Conservation (phyloP, 1,140 invertebrate species). For the Acromyrmex heyeri region DNA sequence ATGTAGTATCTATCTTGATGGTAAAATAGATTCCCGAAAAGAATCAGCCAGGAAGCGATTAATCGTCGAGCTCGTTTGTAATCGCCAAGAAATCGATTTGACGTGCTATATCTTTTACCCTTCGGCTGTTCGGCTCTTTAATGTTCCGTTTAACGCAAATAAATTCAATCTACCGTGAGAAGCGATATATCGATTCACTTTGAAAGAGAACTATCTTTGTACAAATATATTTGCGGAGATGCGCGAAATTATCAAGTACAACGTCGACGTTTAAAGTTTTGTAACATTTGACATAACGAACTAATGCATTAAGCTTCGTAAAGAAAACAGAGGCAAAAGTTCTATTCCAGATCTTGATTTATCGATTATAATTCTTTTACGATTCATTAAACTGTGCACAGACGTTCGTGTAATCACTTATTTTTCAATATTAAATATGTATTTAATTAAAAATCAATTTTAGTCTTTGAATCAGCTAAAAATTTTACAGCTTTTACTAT, state of each 20-base stretch:
- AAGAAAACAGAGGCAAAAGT: background rate
- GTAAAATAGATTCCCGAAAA: slow-evolving; percentile 8
- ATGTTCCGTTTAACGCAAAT: slow-evolving; percentile 11
- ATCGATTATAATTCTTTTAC: background rate
- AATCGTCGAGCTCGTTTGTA: slow-evolving; percentile 52
- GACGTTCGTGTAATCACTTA: background rate
- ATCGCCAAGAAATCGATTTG: slow-evolving; percentile 40
- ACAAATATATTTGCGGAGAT: background rate
- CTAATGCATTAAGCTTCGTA: background rate
- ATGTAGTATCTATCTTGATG: background rate
- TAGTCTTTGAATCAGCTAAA: background rate
- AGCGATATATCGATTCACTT: background rate
- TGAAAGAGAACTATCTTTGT: background rate
- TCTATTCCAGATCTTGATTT: background rate
- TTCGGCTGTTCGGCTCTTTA: background rate
- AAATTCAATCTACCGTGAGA: slow-evolving; percentile 27
- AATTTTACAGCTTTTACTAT: background rate
- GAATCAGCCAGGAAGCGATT: slow-evolving; percentile 53
- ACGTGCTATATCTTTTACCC: background rate
- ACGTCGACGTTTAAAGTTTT: background rate
- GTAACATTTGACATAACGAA: too few species aligned
- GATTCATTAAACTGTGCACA: background rate
- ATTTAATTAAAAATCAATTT: background rate
- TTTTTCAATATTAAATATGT: background rate
- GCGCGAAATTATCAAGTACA: background rate